A percentile compares a stretch with the other conserved stretches of the same genome.
These are phyloP conservation scores for Rhinoraja longicauda DNA, from an alignment of 2,797 vertebrate species.

Conservation along the genomic window DNA sequence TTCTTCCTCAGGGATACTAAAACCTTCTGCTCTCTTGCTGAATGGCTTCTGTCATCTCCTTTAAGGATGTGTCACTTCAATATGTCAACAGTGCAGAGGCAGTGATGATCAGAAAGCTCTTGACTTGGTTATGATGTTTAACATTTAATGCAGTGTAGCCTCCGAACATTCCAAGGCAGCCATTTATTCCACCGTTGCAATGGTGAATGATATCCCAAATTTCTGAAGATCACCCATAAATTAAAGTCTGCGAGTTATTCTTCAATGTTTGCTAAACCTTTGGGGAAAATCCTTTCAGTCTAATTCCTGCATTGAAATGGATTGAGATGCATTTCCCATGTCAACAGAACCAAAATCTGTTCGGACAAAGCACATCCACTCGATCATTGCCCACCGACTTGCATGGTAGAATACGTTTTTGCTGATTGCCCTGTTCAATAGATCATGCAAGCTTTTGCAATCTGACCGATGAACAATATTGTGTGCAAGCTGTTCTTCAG, in stretches of 20 bases:
- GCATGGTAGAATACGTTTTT: neutral
- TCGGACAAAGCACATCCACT: neutral
- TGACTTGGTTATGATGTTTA: neutral
- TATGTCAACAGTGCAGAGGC: neutral
- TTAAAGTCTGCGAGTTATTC: neutral
- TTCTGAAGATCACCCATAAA: neutral
- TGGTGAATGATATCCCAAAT: neutral
- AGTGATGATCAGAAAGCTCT: neutral
- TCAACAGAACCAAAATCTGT: neutral
- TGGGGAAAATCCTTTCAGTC: neutral
- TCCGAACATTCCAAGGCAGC: neutral
- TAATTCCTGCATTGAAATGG: neutral
- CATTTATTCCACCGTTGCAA: neutral
- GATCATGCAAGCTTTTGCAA: neutral
- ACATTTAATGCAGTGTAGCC: neutral
- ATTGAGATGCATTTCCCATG: neutral
- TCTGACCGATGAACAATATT: neutral
- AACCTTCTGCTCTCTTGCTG: neutral
- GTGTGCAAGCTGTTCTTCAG: neutral
- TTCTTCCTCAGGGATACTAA: neutral
- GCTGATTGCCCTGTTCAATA: neutral
- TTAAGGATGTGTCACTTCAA: slow-evolving; percentile 12
- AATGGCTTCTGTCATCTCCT: slow-evolving; percentile 23
- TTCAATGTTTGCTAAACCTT: neutral
- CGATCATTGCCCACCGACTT: neutral